Percentiles rank a stretch among this genome's conserved stretches.
Conservation (phyloP, 2,113 vertebrate genomes). For the Cephalopholis sonnerati region DNA sequence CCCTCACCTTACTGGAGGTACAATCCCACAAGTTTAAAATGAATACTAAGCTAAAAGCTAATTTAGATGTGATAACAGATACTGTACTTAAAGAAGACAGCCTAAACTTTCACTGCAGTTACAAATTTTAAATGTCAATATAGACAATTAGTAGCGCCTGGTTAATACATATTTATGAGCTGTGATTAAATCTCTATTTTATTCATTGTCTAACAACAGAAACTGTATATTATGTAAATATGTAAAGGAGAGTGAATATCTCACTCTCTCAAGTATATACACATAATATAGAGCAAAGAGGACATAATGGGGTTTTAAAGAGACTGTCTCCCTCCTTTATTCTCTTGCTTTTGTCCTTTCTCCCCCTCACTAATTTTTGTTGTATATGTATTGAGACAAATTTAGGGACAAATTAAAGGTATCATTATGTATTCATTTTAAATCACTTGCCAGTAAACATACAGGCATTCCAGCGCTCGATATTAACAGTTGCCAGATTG, state of each 20-base stretch:
- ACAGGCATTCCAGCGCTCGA: too few relatives aligned
- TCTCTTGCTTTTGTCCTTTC: background rate
- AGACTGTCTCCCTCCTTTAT: background rate
- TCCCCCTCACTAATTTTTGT: too few relatives aligned
- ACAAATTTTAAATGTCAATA: background rate
- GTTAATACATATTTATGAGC: background rate
- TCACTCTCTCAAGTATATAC: background rate
- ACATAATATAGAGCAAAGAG: background rate
- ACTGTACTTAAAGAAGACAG: background rate
- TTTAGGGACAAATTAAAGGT: background rate
- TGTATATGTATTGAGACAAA: background rate
- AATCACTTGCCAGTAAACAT: background rate
- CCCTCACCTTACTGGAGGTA: slow-evolving; percentile 92
- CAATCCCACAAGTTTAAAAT: slow-evolving; percentile 4
- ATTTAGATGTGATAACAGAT: background rate
- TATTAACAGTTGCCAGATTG: too few relatives aligned
- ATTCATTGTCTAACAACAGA: background rate
- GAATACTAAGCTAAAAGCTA: background rate
- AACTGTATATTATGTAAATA: background rate
- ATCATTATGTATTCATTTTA: background rate
- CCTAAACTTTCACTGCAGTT: background rate
- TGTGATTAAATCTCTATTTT: background rate
- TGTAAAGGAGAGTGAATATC: background rate
- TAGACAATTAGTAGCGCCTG: background rate
- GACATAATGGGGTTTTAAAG: background rate